A percentile compares a stretch with the other conserved stretches of the same genome.
phyloP scores from a whole-genome alignment of 1,140 invertebrate species.

The Eulimnadia texana region DNA sequence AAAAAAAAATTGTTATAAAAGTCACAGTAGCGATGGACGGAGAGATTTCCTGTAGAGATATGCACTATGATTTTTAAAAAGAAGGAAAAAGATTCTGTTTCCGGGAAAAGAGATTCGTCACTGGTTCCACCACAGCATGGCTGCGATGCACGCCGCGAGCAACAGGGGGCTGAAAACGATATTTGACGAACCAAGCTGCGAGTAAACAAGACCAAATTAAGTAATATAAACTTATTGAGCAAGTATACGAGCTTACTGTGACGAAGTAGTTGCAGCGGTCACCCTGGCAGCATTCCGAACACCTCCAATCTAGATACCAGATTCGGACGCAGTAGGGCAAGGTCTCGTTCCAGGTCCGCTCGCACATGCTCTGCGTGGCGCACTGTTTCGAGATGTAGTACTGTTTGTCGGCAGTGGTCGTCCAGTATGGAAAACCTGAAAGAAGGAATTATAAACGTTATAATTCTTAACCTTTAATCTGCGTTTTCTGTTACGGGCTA shows the following conservation, averaged over 20 bases:
- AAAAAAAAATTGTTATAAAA: neutral
- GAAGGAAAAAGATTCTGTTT: too few species aligned
- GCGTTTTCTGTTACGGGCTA: conserved; percentile 4
- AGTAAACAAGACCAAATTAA: too few species aligned
- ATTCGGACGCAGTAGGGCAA: conserved; percentile 78
- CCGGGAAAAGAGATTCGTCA: neutral
- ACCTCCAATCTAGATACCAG: conserved; percentile 96
- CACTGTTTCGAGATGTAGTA: conserved; percentile 88
- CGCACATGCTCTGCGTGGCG: conserved; percentile 64
- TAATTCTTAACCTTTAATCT: conserved; percentile 2
- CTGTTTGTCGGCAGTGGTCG: conserved; percentile 79
- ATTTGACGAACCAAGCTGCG: neutral
- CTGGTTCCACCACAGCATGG: neutral
- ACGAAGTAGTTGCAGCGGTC: conserved; percentile 94
- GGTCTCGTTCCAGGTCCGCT: conserved; percentile 43
- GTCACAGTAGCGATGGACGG: too few species aligned
- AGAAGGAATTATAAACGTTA: conserved; percentile 11
- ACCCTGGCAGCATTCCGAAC: conserved; percentile 90
- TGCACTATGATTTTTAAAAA: too few species aligned
- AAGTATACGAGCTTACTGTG: conserved; percentile 44
- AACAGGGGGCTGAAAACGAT: neutral
- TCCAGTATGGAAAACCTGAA: conserved; percentile 82
- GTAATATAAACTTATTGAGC: too few species aligned
- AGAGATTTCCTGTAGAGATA: neutral
- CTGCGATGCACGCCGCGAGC: neutral